A percentile compares a stretch with the other conserved stretches of the same genome.
Evolutionary conservation across 2,888 invertebrate genomes (phyloP).

Genomic region (Caenorhabditis plicata): DNA sequence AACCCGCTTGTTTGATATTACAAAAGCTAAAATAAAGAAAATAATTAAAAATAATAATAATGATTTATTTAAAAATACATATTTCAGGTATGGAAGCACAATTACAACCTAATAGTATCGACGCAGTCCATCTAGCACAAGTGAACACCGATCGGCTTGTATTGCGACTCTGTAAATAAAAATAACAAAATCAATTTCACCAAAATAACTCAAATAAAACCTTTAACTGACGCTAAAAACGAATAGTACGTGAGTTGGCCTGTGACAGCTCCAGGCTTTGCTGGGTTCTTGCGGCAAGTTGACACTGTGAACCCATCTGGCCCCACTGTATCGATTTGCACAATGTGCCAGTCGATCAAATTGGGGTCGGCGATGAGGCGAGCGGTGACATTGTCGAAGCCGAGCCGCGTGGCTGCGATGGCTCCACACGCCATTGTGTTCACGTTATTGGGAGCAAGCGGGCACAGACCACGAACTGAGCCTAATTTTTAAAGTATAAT

Average conservation of each 20-base stretch:
- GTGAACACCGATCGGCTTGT: constrained; percentile 59
- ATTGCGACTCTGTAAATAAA: constrained; percentile 39
- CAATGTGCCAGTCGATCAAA: constrained; percentile 70
- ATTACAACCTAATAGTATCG: no score
- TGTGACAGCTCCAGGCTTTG: constrained; percentile 69
- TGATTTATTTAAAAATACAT: no score
- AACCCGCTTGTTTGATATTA: no score
- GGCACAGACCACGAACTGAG: constrained; percentile 69
- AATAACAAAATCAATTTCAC: constrained; percentile 1
- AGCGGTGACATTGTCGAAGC: constrained; percentile 70
- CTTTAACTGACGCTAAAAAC: constrained; percentile 68
- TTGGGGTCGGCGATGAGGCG: constrained; percentile 69
- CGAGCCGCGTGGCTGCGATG: constrained; percentile 69
- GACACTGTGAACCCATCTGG: constrained; percentile 54
- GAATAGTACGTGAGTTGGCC: constrained; percentile 70
- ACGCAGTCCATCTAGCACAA: no score
- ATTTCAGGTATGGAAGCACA: no score
- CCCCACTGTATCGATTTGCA: constrained; percentile 66
- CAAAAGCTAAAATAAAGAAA: no score
- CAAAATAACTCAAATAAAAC: constrained; percentile 36
- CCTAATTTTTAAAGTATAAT: constrained; percentile 62
- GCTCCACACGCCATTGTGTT: constrained; percentile 72
- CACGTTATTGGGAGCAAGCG: constrained; percentile 71
- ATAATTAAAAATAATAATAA: no score
- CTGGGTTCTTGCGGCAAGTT: constrained; percentile 70